phyloP scores from a whole-genome alignment of 2,888 invertebrate genomes.

The Polydrusus cervinus region DNA sequence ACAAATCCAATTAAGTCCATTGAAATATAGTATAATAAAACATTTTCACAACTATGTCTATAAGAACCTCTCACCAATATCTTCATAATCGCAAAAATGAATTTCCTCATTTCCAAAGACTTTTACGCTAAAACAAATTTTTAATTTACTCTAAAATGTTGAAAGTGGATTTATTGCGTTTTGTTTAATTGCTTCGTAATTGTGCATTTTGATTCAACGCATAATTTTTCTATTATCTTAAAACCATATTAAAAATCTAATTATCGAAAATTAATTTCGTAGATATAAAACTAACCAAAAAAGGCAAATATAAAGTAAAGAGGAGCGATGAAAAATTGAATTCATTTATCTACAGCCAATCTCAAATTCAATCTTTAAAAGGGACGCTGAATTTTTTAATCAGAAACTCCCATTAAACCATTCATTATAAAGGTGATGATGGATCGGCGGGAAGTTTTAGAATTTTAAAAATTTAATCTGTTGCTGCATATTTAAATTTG shows the following conservation, averaged over 20 bases:
- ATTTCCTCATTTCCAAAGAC: too few relatives aligned
- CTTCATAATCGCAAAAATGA: too few relatives aligned
- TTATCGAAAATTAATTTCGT: conserved; percentile 1
- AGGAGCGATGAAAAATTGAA: conserved; percentile 45
- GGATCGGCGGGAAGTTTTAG: conserved; percentile 34
- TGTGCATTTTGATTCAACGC: background rate
- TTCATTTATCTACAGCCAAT: conserved; percentile 46
- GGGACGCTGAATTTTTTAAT: conserved; percentile 36
- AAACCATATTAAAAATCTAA: background rate
- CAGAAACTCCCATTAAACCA: conserved; percentile 46
- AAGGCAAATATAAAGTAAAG: conserved; percentile 39
- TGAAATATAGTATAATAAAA: too few relatives aligned
- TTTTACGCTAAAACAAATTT: too few relatives aligned
- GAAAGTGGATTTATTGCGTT: too few relatives aligned
- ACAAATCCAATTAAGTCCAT: too few relatives aligned
- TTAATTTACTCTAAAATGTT: too few relatives aligned
- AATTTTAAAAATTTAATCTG: conserved; percentile 23
- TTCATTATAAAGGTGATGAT: conserved; percentile 50
- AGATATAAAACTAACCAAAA: conserved; percentile 3
- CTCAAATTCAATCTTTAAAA: conserved; percentile 48
- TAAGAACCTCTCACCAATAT: too few relatives aligned
- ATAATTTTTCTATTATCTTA: background rate
- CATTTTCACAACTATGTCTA: too few relatives aligned
- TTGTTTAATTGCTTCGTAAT: background rate
- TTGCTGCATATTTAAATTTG: conserved; percentile 13